Base-by-base conservation (phyloP, 1,140 invertebrate species). In the Drosophila fuyamai region DNA sequence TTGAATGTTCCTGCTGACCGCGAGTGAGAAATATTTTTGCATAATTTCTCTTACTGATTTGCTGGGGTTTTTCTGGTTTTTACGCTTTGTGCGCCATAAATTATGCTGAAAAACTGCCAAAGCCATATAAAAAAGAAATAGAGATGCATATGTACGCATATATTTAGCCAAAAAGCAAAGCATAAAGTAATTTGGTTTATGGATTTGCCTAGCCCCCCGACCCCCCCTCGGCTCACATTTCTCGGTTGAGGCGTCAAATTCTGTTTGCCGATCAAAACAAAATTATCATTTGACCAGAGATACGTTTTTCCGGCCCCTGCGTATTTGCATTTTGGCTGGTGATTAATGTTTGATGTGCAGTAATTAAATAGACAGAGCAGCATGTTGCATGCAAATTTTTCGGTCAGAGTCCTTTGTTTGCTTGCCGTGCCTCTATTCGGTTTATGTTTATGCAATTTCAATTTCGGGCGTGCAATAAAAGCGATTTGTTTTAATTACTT, bases 401-500 rank as follows among this genome's bases (percentile, higher is more conserved):
- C 46, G 51, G 35, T n/a, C 13, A 13, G 29, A 70, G 51, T 43
- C 59, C 51, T 56, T 72, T 63, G 51, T 63, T 63, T 53, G 71
- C 47, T 36, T 55, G 50, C 59, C 38, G 29, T 40, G 23, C 35
- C 57, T n/a, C n/a, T 29, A 41, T 29, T 62, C 53, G 59, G 68
- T 71, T 81, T 85, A 82, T 80, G 48, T 88, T 83, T 88, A 88
- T 88, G 83, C 83, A 88, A 83, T 88, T 89, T 83, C 84, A 89
- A 89, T 89, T 88, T 88, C 50, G 38, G 75, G 53, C 63, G 72
- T 43, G 83, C 80, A 73, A 79, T 84, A 84, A 90, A 89, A 89
- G 58, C 85, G 85, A 89, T 89, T 89, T 89, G 84, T 90, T 89
- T 89, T 89, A 84, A 89, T 89, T 89, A 89, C 77, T 81, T 85